Evolutionary conservation across 2,888 invertebrate genomes (phyloP), one percentile per base, ranked within the genome.

Genomic region (Agrochola lychnidis): DNA sequence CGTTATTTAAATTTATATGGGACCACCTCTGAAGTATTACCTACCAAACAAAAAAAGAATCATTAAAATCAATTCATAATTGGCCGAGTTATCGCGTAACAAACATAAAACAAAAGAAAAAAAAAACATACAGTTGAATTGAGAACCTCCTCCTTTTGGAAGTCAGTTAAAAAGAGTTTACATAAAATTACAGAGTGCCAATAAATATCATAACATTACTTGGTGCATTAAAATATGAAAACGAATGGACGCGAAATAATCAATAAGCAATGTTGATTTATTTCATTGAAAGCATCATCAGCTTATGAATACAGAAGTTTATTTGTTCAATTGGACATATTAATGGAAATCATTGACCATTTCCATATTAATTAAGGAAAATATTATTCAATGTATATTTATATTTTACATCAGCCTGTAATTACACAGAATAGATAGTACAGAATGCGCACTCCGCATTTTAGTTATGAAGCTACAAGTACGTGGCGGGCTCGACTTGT

Each of bases 261-360:
- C 36, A n/a, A 59, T 59, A 73, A 36, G 1, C n/a, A 57, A n/a
- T 30, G 5, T 57, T n/a, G 56, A 25, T 48, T 40, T 78, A 78
- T 79, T 73, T 68, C 56, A 79, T 48, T 57, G 12, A 16, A 51
- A n/a, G 40, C 56, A 45, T 62, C 62, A 67, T 57, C 48, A 4
- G n/a, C 10, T 51, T 48, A 68, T 57, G 73, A 73, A 42, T 63
- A 68, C 67, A 22, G 40, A 30, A 25, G 66, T 30, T 22, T 68
- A 68, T 79, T 68, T 56, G 56, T 51, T 22, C 9, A 72, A 67
- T 73, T 16, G 42, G 62, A 57, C 62, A 56, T 79, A 67, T 67
- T 51, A 67, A 79, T 68, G 56, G 45, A 68, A 68, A 63, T 62
- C 67, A 79, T 79, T 16, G 19, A 14, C n/a, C 40, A 57, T 79